These are phyloP conservation scores for Passer montanus DNA, from an alignment of 2,113 vertebrate species.

Conservation along the genomic window DNA sequence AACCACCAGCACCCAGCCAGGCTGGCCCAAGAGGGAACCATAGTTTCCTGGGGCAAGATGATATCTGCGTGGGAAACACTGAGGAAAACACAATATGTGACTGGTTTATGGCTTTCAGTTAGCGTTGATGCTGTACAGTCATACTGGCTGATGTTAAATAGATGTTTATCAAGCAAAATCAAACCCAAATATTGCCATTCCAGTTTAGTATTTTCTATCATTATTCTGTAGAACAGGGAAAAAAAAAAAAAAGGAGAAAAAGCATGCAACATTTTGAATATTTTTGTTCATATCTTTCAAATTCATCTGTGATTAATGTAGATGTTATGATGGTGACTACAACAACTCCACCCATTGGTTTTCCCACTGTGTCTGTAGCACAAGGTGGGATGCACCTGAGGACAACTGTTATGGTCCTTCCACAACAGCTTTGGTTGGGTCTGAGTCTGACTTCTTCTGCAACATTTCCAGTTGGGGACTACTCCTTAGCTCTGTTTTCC, in stretches of 20 bases:
- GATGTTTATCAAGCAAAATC: neutral
- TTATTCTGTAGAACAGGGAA: neutral
- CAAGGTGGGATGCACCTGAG: neutral
- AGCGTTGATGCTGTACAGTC: neutral
- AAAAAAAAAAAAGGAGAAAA: neutral
- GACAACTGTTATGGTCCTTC: accelerated
- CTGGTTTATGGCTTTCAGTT: neutral
- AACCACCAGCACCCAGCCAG: neutral
- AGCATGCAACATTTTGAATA: neutral
- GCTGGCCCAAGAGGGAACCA: neutral
- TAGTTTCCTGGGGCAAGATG: neutral
- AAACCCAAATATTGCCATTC: neutral
- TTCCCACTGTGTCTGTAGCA: neutral
- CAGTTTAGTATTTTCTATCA: neutral
- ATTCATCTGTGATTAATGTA: neutral
- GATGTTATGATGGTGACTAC: neutral
- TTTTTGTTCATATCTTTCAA: neutral
- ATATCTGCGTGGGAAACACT: neutral
- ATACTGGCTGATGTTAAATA: neutral
- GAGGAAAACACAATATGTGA: neutral
- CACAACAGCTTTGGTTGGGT: neutral
- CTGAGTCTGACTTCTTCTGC: neutral
- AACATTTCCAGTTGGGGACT: neutral
- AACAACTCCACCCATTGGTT: accelerated
- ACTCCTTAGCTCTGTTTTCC: neutral